Percentiles rank a stretch among this genome's conserved stretches.
Evolutionary conservation across 2,797 vertebrate species (phyloP).

Genomic region (Tokudaia tokunoshimensis): DNA sequence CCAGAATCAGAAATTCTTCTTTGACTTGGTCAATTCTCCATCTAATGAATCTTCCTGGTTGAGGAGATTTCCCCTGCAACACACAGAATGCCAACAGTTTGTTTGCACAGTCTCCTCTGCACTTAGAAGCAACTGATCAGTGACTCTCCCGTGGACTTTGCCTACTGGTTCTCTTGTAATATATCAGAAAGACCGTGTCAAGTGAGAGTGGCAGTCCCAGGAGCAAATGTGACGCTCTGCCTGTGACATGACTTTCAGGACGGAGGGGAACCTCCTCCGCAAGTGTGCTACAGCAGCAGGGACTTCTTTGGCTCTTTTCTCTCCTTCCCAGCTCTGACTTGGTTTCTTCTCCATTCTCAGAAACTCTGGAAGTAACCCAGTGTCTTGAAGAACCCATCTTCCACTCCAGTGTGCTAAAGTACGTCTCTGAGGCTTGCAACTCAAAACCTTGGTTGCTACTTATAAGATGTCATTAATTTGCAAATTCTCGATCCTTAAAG

Average conservation of each 20-base stretch:
- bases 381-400: neutral
- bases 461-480: conserved; percentile 27
- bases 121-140: neutral
- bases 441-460: conserved; percentile 34
- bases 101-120: neutral
- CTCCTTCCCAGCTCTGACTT: neutral
- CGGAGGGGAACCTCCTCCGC: too few relatives aligned
- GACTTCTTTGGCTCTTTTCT: neutral
- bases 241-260: too few relatives aligned
- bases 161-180: neutral
- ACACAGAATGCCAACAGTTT: neutral
- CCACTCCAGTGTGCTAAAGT: neutral
- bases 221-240: neutral
- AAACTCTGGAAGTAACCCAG: neutral
- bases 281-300: neutral
- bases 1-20: conserved; percentile 29
- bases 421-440: neutral
- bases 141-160: neutral
- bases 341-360: neutral
- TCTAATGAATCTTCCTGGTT: conserved; percentile 6
- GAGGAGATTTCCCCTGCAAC: neutral
- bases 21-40: neutral
- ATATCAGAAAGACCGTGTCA: neutral
- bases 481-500: conserved; percentile 20
- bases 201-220: neutral